Evolutionary conservation across 2,113 vertebrate genomes (phyloP).

Genomic region (Oncorhynchus clarkii): DNA sequence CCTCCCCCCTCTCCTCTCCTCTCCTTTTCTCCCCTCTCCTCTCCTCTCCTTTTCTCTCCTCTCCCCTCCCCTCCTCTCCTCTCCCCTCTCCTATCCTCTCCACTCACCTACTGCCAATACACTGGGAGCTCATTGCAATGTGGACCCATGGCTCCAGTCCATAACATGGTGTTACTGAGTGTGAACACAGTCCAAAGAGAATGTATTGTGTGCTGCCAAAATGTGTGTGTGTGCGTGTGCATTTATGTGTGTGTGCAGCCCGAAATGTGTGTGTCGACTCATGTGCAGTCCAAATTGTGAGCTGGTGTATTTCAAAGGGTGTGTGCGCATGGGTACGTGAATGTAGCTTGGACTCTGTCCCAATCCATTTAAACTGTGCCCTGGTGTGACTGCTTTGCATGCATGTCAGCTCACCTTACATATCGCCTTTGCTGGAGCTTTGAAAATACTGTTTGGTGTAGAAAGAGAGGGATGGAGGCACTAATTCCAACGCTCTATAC

Average conservation of each 20-base stretch:
- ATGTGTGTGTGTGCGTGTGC: constrained; percentile 21
- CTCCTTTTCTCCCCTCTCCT: too few species aligned
- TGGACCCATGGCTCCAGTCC: constrained; percentile 51
- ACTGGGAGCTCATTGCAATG: constrained; percentile 44
- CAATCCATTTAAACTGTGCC: constrained; percentile 57
- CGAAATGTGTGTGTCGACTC: too few species aligned
- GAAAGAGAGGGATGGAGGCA: too few species aligned
- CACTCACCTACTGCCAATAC: constrained; percentile 47
- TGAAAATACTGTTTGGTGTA: too few species aligned
- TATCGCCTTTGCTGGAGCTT: neutral
- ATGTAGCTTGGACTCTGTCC: constrained; percentile 31
- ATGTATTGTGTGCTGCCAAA: constrained; percentile 23
- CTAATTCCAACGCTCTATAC: too few species aligned
- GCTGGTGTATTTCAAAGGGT: constrained; percentile 1
- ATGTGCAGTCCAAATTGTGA: constrained; percentile 23
- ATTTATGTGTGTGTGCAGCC: neutral
- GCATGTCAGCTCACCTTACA: constrained; percentile 21
- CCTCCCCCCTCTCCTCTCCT: too few species aligned
- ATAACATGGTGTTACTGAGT: constrained; percentile 45
- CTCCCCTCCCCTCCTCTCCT: constrained; percentile 8
- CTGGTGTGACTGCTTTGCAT: constrained; percentile 42
- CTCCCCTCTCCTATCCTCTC: neutral
- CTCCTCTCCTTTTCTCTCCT: too few species aligned
- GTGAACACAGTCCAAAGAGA: constrained; percentile 38
- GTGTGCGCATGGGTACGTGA: constrained; percentile 3